Base-by-base conservation (phyloP, 2,113 vertebrate species). In the Etia nguti region DNA sequence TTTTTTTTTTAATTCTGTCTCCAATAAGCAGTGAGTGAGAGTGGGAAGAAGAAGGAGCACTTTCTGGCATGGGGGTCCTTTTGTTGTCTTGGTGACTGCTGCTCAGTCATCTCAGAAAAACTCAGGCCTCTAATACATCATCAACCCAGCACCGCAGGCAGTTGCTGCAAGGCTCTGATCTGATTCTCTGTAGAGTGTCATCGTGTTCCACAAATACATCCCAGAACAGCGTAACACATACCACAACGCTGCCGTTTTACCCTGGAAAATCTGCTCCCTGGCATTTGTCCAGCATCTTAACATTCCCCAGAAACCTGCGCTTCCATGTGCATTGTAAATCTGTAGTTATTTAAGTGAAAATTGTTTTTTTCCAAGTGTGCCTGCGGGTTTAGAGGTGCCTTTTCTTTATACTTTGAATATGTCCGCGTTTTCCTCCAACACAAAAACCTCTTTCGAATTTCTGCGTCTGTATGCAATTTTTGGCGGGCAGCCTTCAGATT, bases 81-180 rank as follows among this genome's bases (percentile, higher is more conserved):
- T 92, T 92, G 92, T 95, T 92, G 92, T 93, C 83, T 90, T 87
- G 89, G 85, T 80, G 89, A 92, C 85, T 80, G 92, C 43, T 62
- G 46, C 31, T 89, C 60, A 85, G 75, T 81, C 84, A 73, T 88
- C 84, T 86, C 24, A 88, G 68, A 87, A 82, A 84, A 88, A 82
- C 81, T 55, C 34, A n/a, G 68, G 6, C 29, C 86, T 55, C 82
- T 79, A 88, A 88, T 87, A 89, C 89, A 93, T 92, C 91, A 91
- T 91, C 88, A 87, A 79, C 38, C 59, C 4, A 68, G 65, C 86
- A 90, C 86, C 68, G 22, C 83, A 77, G 81, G 87, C 83, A 43
- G 70, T 75, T 43, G 15, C 65, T 10, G 8, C 29, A 5, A 89
- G 81, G 31, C 73, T 91, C 92, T 82, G 79, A 90, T 93, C 68